Evolutionary conservation across 2,113 vertebrate species (phyloP), one percentile per base, ranked within the genome.

Genomic region (Hippocampus barbouri): DNA sequence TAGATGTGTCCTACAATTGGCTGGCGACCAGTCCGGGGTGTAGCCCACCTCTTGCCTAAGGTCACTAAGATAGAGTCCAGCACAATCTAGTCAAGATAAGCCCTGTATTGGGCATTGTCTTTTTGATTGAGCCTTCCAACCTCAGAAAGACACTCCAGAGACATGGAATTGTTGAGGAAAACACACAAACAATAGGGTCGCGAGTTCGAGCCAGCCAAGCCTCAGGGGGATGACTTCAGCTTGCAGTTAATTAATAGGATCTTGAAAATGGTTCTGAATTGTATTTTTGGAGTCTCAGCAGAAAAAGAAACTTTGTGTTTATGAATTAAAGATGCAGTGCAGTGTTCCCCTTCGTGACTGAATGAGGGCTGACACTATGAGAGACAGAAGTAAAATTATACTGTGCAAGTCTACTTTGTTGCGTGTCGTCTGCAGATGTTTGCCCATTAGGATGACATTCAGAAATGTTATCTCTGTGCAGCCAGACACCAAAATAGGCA

Each of bases 41-140:
- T 25, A 59, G 1, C 25, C 23, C 56, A 10, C 56, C 56, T 59
- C 11, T 59, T 27, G 56, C 56, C 23, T 12, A 57, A 23, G 14
- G n/a, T 25, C 54, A 57, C 54, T 57, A 11, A 23, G 54, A 57
- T 23, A 59, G 12, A 6, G 9, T 2, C 56, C 11, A 25, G 12
- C 23, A 15, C 4, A 27, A 12, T 12, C 25, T 3, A 59, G 56
- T 59, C 3, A 27, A 25, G 57, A 30, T 59, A 59, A 84, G 86
- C 76, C 85, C 78, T 77, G 73, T 74, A 88, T 89, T 88, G 85
- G 82, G 75, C 79, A 83, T 84, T 81, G 79, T 89, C 83, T 69
- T 74, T 81, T 66, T 86, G 87, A 89, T 87, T 81, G 85, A 80
- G 70, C 40, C 72, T 76, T 59, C 68, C 71, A 68, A 68, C 63